Conservation (phyloP, 2,888 invertebrate species). For the Watsonalla cultraria region DNA sequence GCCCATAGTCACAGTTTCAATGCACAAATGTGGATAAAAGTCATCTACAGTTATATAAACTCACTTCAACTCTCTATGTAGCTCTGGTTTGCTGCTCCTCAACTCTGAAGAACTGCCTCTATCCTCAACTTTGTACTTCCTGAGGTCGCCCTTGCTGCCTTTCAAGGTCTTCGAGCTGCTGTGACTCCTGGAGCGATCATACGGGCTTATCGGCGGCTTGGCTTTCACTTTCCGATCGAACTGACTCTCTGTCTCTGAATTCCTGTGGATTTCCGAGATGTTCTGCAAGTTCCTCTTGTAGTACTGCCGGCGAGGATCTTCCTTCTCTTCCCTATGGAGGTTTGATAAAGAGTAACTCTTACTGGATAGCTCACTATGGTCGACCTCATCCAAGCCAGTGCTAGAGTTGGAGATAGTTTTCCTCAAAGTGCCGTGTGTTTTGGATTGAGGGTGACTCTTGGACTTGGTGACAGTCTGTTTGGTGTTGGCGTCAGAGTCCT, state of each 20-base stretch:
- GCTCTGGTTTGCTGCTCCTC: slow-evolving; percentile 61
- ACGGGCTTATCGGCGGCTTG: slow-evolving; percentile 69
- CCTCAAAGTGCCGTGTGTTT: slow-evolving; percentile 50
- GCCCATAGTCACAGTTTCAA: too few relatives aligned
- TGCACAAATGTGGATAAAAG: too few relatives aligned
- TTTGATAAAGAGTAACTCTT: slow-evolving; percentile 70
- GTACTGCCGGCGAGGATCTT: slow-evolving; percentile 48
- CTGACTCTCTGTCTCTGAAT: slow-evolving; percentile 64
- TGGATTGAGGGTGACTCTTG: slow-evolving; percentile 44
- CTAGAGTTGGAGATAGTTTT: slow-evolving; percentile 70
- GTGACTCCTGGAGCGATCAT: slow-evolving; percentile 66
- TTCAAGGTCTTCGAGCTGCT: slow-evolving; percentile 70
- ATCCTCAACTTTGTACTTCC: slow-evolving; percentile 32
- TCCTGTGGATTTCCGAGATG: slow-evolving; percentile 74
- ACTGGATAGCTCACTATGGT: slow-evolving; percentile 51
- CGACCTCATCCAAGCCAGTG: slow-evolving; percentile 63
- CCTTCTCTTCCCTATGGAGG: slow-evolving; percentile 52
- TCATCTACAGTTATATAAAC: slow-evolving; percentile 17
- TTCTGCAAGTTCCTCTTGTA: slow-evolving; percentile 77
- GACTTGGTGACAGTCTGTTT: slow-evolving; percentile 48
- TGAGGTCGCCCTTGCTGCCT: slow-evolving; percentile 37
- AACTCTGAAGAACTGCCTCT: slow-evolving; percentile 56
- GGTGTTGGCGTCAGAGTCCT: slow-evolving; percentile 82
- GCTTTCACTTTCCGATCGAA: slow-evolving; percentile 43
- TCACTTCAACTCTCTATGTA: slow-evolving; percentile 63